These are phyloP conservation scores for Harpegnathos saltator DNA, from an alignment of 1,140 invertebrate genomes.

Conservation along the genomic window DNA sequence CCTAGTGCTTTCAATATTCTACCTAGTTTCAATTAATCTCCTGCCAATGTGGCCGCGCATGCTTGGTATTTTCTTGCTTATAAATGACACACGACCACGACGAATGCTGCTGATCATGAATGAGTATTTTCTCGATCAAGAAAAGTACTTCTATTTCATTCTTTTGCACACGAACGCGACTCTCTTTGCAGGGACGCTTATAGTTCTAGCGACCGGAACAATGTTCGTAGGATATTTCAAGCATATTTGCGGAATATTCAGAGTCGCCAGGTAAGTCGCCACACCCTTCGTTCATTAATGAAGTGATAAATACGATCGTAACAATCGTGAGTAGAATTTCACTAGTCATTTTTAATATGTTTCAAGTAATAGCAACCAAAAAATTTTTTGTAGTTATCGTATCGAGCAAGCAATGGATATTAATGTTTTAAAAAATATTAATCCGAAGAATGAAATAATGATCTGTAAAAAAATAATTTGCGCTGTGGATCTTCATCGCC, in stretches of 20 bases:
- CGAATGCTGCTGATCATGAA: too few relatives aligned
- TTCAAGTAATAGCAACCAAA: neutral
- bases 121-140: conserved; percentile 41
- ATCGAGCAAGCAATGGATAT: conserved; percentile 13
- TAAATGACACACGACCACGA: too few relatives aligned
- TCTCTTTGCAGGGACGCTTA: neutral
- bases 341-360: neutral
- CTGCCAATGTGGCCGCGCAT: too few relatives aligned
- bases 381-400: conserved; percentile 35
- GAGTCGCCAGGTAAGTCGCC: conserved; percentile 3
- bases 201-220: neutral
- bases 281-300: too few relatives aligned
- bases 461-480: neutral
- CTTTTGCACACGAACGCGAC: neutral
- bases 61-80: too few relatives aligned
- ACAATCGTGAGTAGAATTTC: neutral
- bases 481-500: conserved; percentile 34
- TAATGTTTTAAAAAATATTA: neutral
- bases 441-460: neutral
- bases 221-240: conserved; percentile 18
- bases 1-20: too few relatives aligned
- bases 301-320: neutral
- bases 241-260: conserved; percentile 23
- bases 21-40: too few relatives aligned
- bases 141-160: conserved; percentile 29